Percentiles rank a stretch among this genome's conserved stretches.
Conservation (phyloP, 2,797 vertebrate genomes). For the Pithecia hirsuta region DNA sequence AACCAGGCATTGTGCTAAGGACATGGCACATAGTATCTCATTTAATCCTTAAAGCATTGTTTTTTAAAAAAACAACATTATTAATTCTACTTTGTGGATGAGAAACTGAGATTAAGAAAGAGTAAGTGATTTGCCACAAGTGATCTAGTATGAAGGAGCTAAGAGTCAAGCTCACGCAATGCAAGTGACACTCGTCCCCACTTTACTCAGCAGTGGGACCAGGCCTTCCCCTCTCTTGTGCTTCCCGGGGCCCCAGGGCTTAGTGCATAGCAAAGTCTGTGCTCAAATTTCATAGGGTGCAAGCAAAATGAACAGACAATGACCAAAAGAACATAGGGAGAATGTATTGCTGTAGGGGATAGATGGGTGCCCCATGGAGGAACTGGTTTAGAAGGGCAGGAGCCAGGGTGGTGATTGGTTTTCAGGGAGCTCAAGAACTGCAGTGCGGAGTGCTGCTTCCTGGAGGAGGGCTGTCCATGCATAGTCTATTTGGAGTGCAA, state of each 20-base stretch:
- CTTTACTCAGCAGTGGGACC: rapidly evolving
- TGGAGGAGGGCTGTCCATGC: neutral
- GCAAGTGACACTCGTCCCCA: rapidly evolving
- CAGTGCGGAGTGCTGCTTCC: neutral
- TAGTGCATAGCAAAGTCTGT: neutral
- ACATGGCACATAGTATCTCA: neutral
- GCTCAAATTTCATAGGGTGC: neutral
- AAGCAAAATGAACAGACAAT: neutral
- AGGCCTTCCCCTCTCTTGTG: rapidly evolving
- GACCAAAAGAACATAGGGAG: no score
- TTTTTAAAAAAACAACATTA: neutral
- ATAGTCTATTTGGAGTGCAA: neutral
- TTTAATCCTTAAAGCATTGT: neutral
- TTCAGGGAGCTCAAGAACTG: neutral
- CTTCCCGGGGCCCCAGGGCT: neutral
- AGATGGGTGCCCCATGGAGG: neutral
- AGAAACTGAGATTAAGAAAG: neutral
- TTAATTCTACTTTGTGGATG: neutral
- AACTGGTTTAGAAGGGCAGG: neutral
- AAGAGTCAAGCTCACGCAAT: neutral
- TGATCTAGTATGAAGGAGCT: rapidly evolving
- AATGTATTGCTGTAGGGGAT: rapidly evolving
- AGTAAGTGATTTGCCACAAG: neutral
- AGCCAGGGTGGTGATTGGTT: rapidly evolving
- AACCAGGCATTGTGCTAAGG: neutral